Conservation (phyloP, 2,113 vertebrate genomes). For the Atlantisia rogersi region DNA sequence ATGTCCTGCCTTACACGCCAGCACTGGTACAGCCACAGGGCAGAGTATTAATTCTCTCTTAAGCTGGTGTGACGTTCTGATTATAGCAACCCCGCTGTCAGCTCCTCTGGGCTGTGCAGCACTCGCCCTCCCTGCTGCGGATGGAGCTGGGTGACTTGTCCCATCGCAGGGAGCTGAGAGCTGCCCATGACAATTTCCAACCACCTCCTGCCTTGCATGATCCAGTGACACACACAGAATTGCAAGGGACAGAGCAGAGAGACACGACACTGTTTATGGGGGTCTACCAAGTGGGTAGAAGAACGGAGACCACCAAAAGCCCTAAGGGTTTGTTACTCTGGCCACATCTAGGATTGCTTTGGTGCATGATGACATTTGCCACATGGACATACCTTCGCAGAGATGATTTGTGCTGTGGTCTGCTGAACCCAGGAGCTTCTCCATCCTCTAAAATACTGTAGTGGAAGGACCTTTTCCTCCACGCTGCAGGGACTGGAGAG, state of each 20-base stretch:
- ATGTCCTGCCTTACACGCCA: not conserved
- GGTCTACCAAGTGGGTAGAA: not conserved
- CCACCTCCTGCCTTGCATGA: accelerated
- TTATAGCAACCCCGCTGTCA: not conserved
- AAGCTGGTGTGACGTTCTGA: not conserved
- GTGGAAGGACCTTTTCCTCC: not conserved
- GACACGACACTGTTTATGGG: accelerated
- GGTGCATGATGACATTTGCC: accelerated
- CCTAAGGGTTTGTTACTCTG: not conserved
- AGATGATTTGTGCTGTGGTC: accelerated
- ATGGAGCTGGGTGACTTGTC: not conserved
- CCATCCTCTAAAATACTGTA: accelerated
- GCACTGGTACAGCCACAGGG: not conserved
- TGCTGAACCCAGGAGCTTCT: not conserved
- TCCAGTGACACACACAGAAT: accelerated
- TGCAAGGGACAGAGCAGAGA: not conserved
- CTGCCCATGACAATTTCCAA: not conserved
- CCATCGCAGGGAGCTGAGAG: not conserved
- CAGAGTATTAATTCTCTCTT: not conserved
- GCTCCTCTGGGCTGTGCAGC: not conserved
- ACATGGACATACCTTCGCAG: accelerated
- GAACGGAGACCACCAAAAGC: not conserved
- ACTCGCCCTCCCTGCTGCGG: accelerated
- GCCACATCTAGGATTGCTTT: not conserved
- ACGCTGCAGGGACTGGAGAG: accelerated